These are phyloP conservation scores for Brienomyrus brachyistius DNA, from an alignment of 2,113 vertebrate species.

Conservation along the genomic window DNA sequence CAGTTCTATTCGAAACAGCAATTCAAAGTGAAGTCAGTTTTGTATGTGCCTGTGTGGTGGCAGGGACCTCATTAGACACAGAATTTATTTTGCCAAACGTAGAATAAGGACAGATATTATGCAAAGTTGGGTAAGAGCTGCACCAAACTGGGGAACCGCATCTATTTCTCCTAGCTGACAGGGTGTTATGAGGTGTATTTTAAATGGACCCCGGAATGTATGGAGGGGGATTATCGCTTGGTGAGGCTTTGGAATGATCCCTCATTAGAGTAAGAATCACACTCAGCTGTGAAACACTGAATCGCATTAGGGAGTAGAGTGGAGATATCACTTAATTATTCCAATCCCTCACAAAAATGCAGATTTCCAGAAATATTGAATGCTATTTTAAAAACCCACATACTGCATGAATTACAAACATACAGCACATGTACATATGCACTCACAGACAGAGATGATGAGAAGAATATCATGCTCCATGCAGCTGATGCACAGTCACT, in stretches of 20 bases:
- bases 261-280: slow-evolving; percentile 15
- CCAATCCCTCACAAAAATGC: not conserved
- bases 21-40: not conserved
- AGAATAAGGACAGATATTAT: slow-evolving; percentile 11
- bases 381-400: not conserved
- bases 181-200: slow-evolving; percentile 1
- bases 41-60: not conserved
- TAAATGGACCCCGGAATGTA: not conserved
- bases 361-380: not conserved
- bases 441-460: not conserved
- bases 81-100: not conserved
- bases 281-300: slow-evolving; percentile 11
- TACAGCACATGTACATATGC: not conserved
- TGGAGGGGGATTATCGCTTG: not conserved
- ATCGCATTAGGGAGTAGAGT: slow-evolving; percentile 6
- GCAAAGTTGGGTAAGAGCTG: slow-evolving; percentile 5
- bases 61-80: slow-evolving; percentile 1
- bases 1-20: not conserved
- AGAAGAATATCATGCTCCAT: not conserved
- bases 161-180: not conserved
- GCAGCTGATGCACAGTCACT: not conserved
- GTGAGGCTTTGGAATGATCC: not conserved
- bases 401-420: not conserved
- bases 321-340: not conserved
- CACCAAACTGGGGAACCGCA: not conserved